These are phyloP conservation scores for Piliocolobus tephrosceles DNA, from an alignment of 2,113 vertebrate genomes.

Conservation along the genomic window DNA sequence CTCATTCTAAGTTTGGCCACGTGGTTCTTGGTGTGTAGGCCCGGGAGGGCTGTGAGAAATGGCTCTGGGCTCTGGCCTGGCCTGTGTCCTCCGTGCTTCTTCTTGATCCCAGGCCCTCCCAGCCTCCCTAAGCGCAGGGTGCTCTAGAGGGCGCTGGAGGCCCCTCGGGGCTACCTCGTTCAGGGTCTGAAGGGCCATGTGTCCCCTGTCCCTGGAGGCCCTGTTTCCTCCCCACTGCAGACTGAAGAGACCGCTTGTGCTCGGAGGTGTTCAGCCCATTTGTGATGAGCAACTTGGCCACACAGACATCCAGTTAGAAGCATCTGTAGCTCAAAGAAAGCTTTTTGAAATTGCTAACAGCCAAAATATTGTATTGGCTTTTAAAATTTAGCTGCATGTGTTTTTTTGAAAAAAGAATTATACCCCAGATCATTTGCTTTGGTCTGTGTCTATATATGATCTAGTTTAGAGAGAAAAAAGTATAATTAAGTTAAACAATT, in stretches of 20 bases:
- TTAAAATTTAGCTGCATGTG: background rate
- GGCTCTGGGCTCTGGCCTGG: background rate
- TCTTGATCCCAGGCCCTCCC: background rate
- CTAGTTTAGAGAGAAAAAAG: background rate
- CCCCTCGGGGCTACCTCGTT: background rate
- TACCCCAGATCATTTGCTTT: background rate
- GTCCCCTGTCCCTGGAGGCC: background rate
- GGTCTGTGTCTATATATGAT: background rate
- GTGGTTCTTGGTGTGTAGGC: conserved; percentile 40
- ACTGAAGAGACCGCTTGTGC: conserved; percentile 17
- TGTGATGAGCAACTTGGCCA: background rate
- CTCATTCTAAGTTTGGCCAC: conserved; percentile 48
- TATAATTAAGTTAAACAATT: background rate
- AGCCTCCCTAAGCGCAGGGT: background rate
- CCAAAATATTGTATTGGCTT: background rate
- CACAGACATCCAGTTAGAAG: background rate
- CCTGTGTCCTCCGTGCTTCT: background rate
- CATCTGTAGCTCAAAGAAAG: background rate
- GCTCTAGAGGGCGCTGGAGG: background rate
- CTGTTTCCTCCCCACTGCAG: background rate
- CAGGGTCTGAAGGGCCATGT: background rate
- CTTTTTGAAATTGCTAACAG: background rate
- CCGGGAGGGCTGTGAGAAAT: background rate
- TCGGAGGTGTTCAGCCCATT: background rate
- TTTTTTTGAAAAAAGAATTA: background rate